phyloP scores from a whole-genome alignment of 1,140 invertebrate species.

The Orius insidiosus region DNA sequence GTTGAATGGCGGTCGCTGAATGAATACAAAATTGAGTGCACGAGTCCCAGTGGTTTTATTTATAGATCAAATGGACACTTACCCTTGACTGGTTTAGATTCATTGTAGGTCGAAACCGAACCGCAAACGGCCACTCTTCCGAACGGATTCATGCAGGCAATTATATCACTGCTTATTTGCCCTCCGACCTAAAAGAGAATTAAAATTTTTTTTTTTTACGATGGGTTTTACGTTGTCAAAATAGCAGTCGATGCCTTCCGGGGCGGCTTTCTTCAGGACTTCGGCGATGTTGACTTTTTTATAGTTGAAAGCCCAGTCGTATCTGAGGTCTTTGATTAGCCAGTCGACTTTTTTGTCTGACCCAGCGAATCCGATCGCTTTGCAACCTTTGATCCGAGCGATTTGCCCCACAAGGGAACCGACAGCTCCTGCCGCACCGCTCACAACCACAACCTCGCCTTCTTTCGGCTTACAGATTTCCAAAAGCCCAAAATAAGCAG shows the following conservation, averaged over 20 bases:
- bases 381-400: slow-evolving; percentile 47
- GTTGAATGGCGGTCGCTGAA: slow-evolving; percentile 25
- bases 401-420: slow-evolving; percentile 56
- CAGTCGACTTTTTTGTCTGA: slow-evolving; percentile 49
- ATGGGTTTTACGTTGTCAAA: slow-evolving; percentile 33
- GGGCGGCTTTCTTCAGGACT: slow-evolving; percentile 31
- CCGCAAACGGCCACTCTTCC: slow-evolving; percentile 29
- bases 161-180: slow-evolving; percentile 24
- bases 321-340: slow-evolving; percentile 42
- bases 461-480: slow-evolving; percentile 45
- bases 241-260: slow-evolving; percentile 34
- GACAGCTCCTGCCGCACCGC: slow-evolving; percentile 44
- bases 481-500: slow-evolving; percentile 54
- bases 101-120: slow-evolving; percentile 27
- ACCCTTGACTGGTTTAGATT: slow-evolving; percentile 1
- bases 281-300: slow-evolving; percentile 36
- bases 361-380: slow-evolving; percentile 52
- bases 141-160: slow-evolving; percentile 26
- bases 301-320: slow-evolving; percentile 53
- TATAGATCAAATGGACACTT: not conserved
- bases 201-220: not conserved
- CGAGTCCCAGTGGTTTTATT: slow-evolving; percentile 14
- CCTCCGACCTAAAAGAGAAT: slow-evolving; percentile 26
- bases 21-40: slow-evolving; percentile 15
- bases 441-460: slow-evolving; percentile 49